phyloP scores from a whole-genome alignment of 2,888 invertebrate genomes.

The Colletes collaris region DNA sequence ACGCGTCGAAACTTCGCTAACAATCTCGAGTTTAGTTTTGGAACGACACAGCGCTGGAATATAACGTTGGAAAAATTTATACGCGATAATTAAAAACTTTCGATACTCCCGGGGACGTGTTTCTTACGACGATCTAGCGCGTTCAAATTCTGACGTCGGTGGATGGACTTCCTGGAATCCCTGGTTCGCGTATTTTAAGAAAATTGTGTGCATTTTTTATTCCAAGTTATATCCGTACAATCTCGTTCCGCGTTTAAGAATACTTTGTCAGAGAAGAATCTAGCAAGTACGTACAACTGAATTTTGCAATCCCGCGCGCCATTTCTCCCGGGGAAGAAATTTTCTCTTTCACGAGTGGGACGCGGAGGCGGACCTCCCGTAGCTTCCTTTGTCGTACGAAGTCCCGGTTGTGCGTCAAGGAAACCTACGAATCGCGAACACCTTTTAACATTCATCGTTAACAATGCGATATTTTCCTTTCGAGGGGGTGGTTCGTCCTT shows the following conservation, averaged over 20 bases:
- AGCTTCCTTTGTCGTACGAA: conserved; percentile 7
- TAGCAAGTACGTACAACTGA: conserved; percentile 1
- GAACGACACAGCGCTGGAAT: no score
- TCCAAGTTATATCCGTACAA: neutral
- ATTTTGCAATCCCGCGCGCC: conserved; percentile 4
- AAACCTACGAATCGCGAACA: neutral
- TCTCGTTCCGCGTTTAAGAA: neutral
- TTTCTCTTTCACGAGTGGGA: conserved; percentile 4
- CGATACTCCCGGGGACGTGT: no score
- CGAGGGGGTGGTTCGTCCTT: neutral
- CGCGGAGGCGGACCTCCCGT: neutral
- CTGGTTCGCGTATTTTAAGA: no score
- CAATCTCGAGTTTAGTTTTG: no score
- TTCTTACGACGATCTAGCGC: no score
- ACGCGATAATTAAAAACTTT: no score
- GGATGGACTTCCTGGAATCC: no score
- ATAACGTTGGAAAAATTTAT: no score
- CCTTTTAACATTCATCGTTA: neutral
- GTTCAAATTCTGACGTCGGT: no score
- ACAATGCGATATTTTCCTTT: neutral
- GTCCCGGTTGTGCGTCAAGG: neutral
- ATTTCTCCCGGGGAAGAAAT: neutral
- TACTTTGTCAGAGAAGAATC: no score
- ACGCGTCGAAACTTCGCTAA: no score
- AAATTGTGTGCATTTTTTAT: no score